phyloP scores from a whole-genome alignment of 2,797 vertebrate species.

The Gallinago solitaria region DNA sequence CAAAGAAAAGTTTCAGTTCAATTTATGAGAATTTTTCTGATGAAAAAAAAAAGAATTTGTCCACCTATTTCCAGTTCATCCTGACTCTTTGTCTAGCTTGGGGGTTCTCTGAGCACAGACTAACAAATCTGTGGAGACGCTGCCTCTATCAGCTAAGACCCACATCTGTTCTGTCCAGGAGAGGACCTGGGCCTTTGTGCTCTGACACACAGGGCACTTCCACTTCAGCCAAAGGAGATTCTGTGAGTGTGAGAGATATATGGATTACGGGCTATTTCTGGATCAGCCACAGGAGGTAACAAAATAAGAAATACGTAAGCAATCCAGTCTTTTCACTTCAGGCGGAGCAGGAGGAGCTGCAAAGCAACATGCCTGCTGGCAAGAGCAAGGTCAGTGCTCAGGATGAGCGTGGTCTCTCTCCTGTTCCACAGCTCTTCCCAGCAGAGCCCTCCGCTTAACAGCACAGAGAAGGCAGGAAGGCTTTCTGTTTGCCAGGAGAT shows the following conservation, averaged over 20 bases:
- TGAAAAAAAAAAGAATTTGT: neutral
- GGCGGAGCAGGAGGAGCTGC: neutral
- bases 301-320: conserved; percentile 30
- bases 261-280: conserved; percentile 63
- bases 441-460: neutral
- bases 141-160: neutral
- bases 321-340: neutral
- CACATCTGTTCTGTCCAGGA: neutral
- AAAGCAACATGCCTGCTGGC: neutral
- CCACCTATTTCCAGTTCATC: neutral
- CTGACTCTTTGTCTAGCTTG: neutral
- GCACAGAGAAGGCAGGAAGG: neutral
- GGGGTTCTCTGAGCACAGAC: neutral
- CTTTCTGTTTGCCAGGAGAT: neutral
- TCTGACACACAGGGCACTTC: neutral
- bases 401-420: neutral
- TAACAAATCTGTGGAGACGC: neutral
- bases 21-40: neutral
- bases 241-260: conserved; percentile 14
- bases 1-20: neutral
- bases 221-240: conserved; percentile 38
- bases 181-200: neutral
- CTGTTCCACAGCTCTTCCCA: rapidly evolving
- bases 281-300: conserved; percentile 40
- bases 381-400: neutral